Percentiles rank a stretch among this genome's conserved stretches.
phyloP scores from a whole-genome alignment of 2,888 invertebrate species.

The Drosophila hamatofila region DNA sequence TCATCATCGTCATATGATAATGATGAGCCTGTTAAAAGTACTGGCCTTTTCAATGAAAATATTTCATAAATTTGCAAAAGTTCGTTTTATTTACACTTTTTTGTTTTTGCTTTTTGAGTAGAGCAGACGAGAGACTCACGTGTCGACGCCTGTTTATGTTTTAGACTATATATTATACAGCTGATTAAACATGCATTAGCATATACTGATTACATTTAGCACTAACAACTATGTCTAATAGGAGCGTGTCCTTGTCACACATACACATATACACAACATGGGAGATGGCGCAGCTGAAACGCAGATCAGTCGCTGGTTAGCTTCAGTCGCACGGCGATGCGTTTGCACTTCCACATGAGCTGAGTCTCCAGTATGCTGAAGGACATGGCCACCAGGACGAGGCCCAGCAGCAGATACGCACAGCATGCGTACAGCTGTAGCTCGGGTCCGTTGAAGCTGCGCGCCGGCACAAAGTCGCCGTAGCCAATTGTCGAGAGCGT shows the following conservation, averaged over 20 bases:
- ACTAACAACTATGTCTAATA: conserved; percentile 51
- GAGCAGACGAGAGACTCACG: conserved; percentile 50
- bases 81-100: conserved; percentile 73
- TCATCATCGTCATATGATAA: neutral
- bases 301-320: conserved; percentile 87
- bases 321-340: conserved; percentile 90
- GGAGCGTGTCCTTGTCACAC: conserved; percentile 50
- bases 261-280: conserved; percentile 50
- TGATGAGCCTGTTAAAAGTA: conserved; percentile 1
- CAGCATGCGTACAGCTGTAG: conserved; percentile 92
- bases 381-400: conserved; percentile 93
- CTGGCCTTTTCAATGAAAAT: conserved; percentile 29
- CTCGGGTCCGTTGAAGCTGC: conserved; percentile 85
- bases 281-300: conserved; percentile 43
- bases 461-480: conserved; percentile 89
- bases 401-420: conserved; percentile 91
- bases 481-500: conserved; percentile 94
- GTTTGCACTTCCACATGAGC: conserved; percentile 90
- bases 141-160: conserved; percentile 26
- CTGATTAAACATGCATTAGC: conserved; percentile 57
- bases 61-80: conserved; percentile 67
- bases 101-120: conserved; percentile 55
- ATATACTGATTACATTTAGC: conserved; percentile 29
- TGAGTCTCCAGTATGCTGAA: conserved; percentile 94
- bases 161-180: conserved; percentile 41